Conservation (phyloP, 2,888 invertebrate genomes). For the Cephus pygmeus region DNA sequence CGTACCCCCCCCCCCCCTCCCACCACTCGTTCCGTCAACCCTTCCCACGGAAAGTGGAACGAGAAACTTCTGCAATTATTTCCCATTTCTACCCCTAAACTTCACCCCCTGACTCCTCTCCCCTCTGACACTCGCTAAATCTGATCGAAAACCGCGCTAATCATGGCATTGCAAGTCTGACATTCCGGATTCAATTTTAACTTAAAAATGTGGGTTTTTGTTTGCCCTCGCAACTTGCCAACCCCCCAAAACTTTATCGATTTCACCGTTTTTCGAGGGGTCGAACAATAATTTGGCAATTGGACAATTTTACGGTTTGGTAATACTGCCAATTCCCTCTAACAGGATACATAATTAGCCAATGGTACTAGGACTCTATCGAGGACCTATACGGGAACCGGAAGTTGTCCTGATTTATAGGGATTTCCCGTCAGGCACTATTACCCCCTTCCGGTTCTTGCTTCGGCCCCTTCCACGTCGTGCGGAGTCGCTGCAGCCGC, state of each 20-base stretch:
- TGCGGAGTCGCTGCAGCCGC: neutral
- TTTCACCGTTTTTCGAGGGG: neutral
- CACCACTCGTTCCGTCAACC: neutral
- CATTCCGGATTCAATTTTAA: neutral
- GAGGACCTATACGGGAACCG: neutral
- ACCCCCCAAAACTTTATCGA: neutral
- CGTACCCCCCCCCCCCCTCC: neutral
- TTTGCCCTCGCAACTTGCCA: neutral
- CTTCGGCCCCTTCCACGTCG: neutral
- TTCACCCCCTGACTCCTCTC: neutral
- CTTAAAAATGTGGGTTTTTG: neutral
- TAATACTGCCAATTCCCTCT: neutral
- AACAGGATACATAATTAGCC: neutral
- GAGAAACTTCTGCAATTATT: neutral
- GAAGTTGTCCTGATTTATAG: neutral
- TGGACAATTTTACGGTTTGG: neutral
- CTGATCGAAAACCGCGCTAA: neutral
- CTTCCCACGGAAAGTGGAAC: neutral
- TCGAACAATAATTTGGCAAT: neutral
- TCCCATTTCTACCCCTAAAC: neutral
- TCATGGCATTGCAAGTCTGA: neutral
- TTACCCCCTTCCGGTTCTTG: neutral
- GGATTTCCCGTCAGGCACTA: neutral
- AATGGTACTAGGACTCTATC: neutral
- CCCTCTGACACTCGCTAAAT: neutral